These are phyloP conservation scores for Saimiri boliviensis DNA, from an alignment of 2,113 vertebrate genomes.

Conservation along the genomic window DNA sequence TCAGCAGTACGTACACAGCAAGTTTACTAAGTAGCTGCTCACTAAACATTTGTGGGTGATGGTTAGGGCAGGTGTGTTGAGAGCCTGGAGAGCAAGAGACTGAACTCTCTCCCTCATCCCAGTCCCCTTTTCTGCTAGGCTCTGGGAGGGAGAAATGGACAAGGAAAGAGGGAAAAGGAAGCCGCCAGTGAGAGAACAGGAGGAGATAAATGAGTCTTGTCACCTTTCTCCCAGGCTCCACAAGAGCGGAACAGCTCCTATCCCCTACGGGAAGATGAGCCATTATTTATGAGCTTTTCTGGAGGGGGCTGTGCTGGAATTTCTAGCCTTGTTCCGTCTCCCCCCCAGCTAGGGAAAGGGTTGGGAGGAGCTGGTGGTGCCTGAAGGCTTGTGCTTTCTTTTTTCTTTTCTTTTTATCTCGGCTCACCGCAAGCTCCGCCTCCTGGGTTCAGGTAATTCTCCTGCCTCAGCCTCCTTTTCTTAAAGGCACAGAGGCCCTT, in stretches of 20 bases:
- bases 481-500: constrained; percentile 26
- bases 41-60: not conserved
- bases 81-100: not conserved
- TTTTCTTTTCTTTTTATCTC: no score
- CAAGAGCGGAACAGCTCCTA: not conserved
- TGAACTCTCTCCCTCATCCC: not conserved
- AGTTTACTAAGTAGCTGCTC: not conserved
- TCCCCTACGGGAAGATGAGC: not conserved
- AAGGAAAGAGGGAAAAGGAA: not conserved
- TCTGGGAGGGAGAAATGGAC: not conserved
- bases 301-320: not conserved
- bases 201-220: not conserved
- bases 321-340: not conserved
- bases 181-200: not conserved
- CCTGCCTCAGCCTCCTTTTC: no score
- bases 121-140: not conserved
- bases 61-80: fast-evolving
- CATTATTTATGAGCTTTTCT: constrained; percentile 32
- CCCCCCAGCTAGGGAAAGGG: not conserved
- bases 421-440: no score
- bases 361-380: not conserved
- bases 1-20: not conserved
- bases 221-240: not conserved
- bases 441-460: no score
- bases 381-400: not conserved